Base-by-base conservation (phyloP, 2,888 invertebrate genomes). In the Elegia similella region DNA sequence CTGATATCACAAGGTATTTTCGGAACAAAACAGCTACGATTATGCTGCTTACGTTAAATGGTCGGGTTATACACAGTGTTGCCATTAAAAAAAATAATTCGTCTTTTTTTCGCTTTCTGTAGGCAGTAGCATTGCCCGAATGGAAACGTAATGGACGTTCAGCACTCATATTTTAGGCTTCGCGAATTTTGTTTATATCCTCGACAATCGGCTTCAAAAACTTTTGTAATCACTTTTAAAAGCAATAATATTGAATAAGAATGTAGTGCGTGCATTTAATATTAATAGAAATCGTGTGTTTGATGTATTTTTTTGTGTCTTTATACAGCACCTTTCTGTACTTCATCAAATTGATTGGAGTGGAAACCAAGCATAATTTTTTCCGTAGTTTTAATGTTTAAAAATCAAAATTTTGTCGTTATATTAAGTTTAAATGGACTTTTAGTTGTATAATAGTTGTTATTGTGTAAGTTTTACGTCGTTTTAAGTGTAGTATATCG, bases 141-240 rank as follows among this genome's bases (percentile, higher is more conserved):
- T 85, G 84, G 80, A 76, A 73, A 75, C 75, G 84, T 80, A 88
- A 91, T 91, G 91, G 91, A 90, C 91, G 91, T 91, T 84, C 81
- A 72, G 74, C 73, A 73, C 75, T 72, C 62, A 78, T 78, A 82
- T 78, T 82, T 78, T 75, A 76, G 74, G 78, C 75, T 79, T 82
- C 76, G 82, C 84, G 80, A 77, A 79, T 84, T 87, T 89, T 91
- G 91, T 91, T 91, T 91, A 90, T 88, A 91, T 88, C 84, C 80
- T 72, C 88, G 86, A 78, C 76, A 85, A 88, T 87, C 87, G 82
- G 80, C 83, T 75, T 78, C 74, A 73, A 79, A 90, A 90, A 91
- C 89, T 90, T 91, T 91, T 90, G 75, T 77, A 85, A 85, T 78
- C 76, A 85, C 78, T 88, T 88, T 88, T 78, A 84, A 85, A 88